Evolutionary conservation across 2,797 vertebrate species (phyloP).

Genomic region (Aulostomus chinensis): DNA sequence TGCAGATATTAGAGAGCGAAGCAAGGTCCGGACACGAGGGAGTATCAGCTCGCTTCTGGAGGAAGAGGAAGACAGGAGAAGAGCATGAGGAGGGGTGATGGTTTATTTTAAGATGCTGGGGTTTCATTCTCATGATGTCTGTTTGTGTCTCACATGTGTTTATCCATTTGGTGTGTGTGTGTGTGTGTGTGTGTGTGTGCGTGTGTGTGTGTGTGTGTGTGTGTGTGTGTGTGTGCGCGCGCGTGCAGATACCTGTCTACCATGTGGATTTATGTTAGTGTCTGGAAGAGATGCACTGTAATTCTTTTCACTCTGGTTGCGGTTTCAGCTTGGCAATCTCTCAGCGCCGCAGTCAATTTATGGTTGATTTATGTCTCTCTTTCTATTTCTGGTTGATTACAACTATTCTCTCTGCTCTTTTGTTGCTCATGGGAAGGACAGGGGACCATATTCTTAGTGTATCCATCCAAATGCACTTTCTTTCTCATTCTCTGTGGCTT

Average conservation of each 20-base stretch:
- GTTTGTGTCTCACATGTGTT: conserved; percentile 11
- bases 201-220: conserved; percentile 1
- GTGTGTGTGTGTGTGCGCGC: conserved; percentile 14
- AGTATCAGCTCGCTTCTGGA: conserved; percentile 60
- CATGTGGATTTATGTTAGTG: conserved; percentile 10
- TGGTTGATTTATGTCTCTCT: conserved; percentile 47
- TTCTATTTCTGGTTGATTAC: conserved; percentile 45
- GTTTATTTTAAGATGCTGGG: conserved; percentile 30
- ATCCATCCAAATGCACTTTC: conserved; percentile 15
- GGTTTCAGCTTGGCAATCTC: conserved; percentile 38
- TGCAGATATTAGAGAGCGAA: conserved; percentile 51
- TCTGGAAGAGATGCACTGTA: conserved; percentile 27
- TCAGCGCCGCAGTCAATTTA: conserved; percentile 47
- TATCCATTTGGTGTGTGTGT: conserved; percentile 3
- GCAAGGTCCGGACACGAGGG: conserved; percentile 51
- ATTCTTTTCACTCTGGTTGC: conserved; percentile 46
- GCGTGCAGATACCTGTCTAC: neutral
- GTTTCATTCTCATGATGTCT: conserved; percentile 15
- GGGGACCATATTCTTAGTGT: conserved; percentile 17
- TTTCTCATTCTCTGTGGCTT: conserved; percentile 22
- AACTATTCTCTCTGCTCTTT: conserved; percentile 25
- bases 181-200: conserved; percentile 10
- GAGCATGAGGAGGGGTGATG: conserved; percentile 45
- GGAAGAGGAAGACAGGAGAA: conserved; percentile 42
- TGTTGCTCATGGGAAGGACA: conserved; percentile 8